A percentile compares a stretch with the other conserved stretches of the same genome.
These are phyloP conservation scores for Poecilia velifera DNA, from an alignment of 2,797 vertebrate genomes.

Conservation along the genomic window DNA sequence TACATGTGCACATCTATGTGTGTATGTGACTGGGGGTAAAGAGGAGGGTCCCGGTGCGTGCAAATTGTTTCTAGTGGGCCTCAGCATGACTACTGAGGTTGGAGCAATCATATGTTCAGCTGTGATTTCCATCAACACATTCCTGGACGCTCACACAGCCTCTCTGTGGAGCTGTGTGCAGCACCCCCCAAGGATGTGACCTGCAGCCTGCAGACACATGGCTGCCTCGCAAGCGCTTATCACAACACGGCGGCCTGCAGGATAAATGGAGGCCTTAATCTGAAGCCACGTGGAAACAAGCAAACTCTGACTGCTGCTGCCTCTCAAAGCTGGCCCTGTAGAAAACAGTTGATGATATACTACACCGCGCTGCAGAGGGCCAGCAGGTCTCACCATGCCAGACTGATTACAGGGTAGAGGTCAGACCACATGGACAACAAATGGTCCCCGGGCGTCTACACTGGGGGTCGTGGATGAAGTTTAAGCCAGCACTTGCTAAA, in stretches of 20 bases:
- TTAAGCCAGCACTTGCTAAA: slow-evolving; percentile 51
- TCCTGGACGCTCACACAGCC: slow-evolving; percentile 85
- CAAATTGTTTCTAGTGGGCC: slow-evolving; percentile 82
- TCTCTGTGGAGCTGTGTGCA: slow-evolving; percentile 72
- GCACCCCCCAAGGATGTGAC: slow-evolving; percentile 80
- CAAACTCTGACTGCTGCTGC: slow-evolving; percentile 65
- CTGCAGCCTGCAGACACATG: slow-evolving; percentile 77
- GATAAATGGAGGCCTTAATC: slow-evolving; percentile 75
- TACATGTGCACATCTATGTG: slow-evolving; percentile 11
- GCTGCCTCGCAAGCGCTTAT: slow-evolving; percentile 76
- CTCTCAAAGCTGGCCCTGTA: slow-evolving; percentile 60
- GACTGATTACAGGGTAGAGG: slow-evolving; percentile 77
- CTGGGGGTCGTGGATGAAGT: slow-evolving; percentile 59
- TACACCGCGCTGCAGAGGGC: slow-evolving; percentile 69
- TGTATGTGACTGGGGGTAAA: slow-evolving; percentile 5
- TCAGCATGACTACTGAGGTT: slow-evolving; percentile 84
- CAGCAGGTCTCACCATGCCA: slow-evolving; percentile 72
- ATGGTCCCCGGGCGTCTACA: slow-evolving; percentile 62
- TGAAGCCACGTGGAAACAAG: slow-evolving; percentile 75
- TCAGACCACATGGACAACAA: slow-evolving; percentile 79
- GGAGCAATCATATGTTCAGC: slow-evolving; percentile 86
- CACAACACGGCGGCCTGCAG: slow-evolving; percentile 76
- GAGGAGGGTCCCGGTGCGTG: slow-evolving; percentile 30
- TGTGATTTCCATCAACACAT: slow-evolving; percentile 89
- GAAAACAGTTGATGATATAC: slow-evolving; percentile 74